Evolutionary conservation across 1,140 invertebrate genomes (phyloP).

Genomic region (Diploscapter pachys): DNA sequence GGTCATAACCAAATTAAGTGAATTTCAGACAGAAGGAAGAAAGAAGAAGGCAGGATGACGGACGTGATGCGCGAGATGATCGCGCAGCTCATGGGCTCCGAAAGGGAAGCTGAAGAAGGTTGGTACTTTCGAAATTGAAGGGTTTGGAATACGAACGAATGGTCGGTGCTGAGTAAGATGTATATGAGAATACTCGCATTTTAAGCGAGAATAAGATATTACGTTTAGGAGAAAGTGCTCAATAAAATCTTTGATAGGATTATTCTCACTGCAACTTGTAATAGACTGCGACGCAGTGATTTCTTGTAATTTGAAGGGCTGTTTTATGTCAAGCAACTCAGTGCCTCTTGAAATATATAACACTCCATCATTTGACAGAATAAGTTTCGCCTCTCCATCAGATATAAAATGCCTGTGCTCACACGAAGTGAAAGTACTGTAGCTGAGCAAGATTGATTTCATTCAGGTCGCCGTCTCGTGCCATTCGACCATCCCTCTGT

Average conservation of each 20-base stretch:
- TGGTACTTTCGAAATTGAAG: not conserved
- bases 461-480: constrained; percentile 46
- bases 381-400: not conserved
- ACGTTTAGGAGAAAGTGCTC: no score
- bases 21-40: no score
- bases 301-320: no score
- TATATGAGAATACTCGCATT: no score
- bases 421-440: not conserved
- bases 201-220: no score
- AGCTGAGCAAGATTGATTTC: not conserved
- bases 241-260: no score
- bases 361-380: not conserved
- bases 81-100: constrained; percentile 46
- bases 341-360: not conserved
- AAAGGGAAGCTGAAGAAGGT: constrained; percentile 51
- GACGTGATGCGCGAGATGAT: constrained; percentile 58
- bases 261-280: no score
- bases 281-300: no score
- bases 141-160: not conserved
- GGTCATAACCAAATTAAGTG: no score
- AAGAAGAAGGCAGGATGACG: constrained; percentile 41
- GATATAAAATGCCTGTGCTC: not conserved
- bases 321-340: not conserved
- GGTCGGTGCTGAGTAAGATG: no score
- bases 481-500: constrained; percentile 51